These are phyloP conservation scores for Phoeniculus purpureus DNA, from an alignment of 2,797 vertebrate species.

Conservation along the genomic window DNA sequence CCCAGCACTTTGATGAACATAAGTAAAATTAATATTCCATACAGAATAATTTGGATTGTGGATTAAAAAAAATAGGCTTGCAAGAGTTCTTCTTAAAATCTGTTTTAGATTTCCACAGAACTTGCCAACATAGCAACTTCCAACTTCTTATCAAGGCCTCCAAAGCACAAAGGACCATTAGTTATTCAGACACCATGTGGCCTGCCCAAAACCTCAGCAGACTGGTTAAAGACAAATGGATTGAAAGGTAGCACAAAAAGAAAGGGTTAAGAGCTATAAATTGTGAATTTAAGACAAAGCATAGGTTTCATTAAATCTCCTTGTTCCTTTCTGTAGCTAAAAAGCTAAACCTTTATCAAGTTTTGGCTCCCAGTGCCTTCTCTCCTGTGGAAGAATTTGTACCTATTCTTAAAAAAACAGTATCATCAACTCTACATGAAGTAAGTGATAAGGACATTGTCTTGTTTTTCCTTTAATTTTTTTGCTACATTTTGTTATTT, in stretches of 20 bases:
- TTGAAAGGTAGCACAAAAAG: conserved; percentile 78
- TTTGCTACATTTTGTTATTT: no score
- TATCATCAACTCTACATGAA: conserved; percentile 81
- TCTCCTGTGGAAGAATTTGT: conserved; percentile 80
- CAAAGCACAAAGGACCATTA: conserved; percentile 70
- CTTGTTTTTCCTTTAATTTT: not conserved
- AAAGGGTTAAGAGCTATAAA: not conserved
- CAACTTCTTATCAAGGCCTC: conserved; percentile 54
- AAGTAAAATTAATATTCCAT: not conserved
- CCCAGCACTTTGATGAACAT: not conserved
- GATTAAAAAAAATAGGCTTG: not conserved
- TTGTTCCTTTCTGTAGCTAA: conserved; percentile 73
- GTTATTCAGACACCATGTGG: conserved; percentile 72
- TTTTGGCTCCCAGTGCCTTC: conserved; percentile 82
- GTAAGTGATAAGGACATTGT: conserved; percentile 34
- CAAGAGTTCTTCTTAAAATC: conserved; percentile 30
- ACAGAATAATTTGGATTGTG: not conserved
- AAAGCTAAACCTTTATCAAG: conserved; percentile 82
- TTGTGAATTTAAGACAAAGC: not conserved
- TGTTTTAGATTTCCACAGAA: conserved; percentile 71
- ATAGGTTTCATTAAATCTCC: not conserved
- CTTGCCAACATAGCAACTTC: conserved; percentile 27
- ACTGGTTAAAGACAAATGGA: conserved; percentile 83
- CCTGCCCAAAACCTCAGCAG: conserved; percentile 75
- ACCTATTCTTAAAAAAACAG: conserved; percentile 82